phyloP scores from a whole-genome alignment of 2,888 invertebrate genomes.

The Venusia cambrica region DNA sequence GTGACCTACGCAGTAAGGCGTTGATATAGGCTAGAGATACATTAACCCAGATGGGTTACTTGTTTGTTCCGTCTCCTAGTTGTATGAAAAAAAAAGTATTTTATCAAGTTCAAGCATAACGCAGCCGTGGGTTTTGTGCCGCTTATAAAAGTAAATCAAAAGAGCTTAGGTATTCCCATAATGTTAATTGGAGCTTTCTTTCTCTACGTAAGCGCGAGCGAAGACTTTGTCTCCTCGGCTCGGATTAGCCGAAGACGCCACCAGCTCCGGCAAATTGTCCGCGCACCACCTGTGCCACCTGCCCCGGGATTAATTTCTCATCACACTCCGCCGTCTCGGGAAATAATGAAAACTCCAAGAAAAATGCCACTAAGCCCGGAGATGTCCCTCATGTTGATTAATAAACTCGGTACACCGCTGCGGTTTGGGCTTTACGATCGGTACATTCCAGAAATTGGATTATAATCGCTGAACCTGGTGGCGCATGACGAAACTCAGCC shows the following conservation, averaged over 20 bases:
- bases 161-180: neutral
- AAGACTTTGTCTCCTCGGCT: constrained; percentile 32
- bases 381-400: constrained; percentile 65
- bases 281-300: constrained; percentile 66
- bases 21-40: too few relatives aligned
- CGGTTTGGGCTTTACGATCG: constrained; percentile 42
- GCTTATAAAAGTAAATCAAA: neutral
- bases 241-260: constrained; percentile 38
- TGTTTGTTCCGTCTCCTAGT: too few relatives aligned
- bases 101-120: too few relatives aligned
- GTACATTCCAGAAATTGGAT: constrained; percentile 39
- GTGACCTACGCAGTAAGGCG: too few relatives aligned
- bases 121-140: too few relatives aligned
- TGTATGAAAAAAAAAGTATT: too few relatives aligned
- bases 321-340: constrained; percentile 61
- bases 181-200: constrained; percentile 12
- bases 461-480: constrained; percentile 23
- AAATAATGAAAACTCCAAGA: constrained; percentile 70
- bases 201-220: constrained; percentile 11
- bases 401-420: constrained; percentile 56
- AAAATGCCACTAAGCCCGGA: constrained; percentile 67
- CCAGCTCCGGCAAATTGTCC: constrained; percentile 55
- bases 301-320: constrained; percentile 77
- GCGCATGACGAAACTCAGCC: constrained; percentile 8
- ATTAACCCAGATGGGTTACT: too few relatives aligned